phyloP scores from a whole-genome alignment of 2,113 vertebrate genomes.

The Parotia lawesii region DNA sequence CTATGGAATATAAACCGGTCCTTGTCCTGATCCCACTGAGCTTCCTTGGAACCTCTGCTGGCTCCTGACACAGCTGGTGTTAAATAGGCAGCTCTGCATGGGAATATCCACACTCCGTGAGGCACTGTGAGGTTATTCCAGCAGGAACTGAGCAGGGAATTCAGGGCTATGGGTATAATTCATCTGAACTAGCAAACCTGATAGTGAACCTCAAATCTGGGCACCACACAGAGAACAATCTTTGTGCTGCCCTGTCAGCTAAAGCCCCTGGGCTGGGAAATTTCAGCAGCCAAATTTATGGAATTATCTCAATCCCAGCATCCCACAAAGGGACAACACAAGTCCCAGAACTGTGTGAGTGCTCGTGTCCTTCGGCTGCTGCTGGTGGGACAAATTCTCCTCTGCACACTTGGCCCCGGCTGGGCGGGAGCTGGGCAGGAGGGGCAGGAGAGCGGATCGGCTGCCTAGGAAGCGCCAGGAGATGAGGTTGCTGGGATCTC shows the following conservation, averaged over 20 bases:
- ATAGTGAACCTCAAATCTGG: background rate
- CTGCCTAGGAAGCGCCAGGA: too few species aligned
- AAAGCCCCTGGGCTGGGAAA: too few species aligned
- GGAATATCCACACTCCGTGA: fast-evolving
- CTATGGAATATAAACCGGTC: background rate
- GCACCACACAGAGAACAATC: background rate
- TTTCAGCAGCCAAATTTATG: too few species aligned
- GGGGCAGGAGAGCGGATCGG: too few species aligned
- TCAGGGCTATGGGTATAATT: fast-evolving
- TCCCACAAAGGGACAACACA: too few species aligned
- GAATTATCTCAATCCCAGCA: too few species aligned
- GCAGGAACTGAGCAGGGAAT: background rate
- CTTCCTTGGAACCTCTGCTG: background rate
- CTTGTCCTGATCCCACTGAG: background rate
- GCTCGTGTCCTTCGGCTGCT: too few species aligned
- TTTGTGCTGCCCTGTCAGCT: background rate
- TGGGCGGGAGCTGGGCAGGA: too few species aligned
- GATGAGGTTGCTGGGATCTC: too few species aligned
- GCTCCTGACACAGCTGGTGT: background rate
- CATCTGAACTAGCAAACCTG: background rate
- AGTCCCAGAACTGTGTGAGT: too few species aligned
- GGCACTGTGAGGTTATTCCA: background rate
- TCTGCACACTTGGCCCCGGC: too few species aligned
- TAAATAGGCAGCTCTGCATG: background rate
- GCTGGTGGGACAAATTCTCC: too few species aligned